Conservation (phyloP, 1,140 invertebrate species). For the Neocloeon triangulifer region DNA sequence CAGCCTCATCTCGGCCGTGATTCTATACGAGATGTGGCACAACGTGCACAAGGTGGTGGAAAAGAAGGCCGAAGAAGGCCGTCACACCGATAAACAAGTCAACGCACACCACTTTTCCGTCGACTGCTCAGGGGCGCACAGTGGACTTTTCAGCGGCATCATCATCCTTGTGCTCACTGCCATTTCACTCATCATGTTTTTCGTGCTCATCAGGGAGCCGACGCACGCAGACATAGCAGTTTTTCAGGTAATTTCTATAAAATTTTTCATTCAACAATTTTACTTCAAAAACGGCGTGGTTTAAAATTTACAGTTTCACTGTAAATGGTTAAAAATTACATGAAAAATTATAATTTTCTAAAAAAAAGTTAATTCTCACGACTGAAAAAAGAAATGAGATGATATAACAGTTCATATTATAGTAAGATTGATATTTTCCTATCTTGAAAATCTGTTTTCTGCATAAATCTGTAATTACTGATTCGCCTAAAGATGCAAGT, state of each 20-base stretch:
- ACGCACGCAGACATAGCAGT: conserved; percentile 22
- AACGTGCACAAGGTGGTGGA: neutral
- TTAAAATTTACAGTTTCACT: conserved; percentile 69
- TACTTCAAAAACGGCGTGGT: no score
- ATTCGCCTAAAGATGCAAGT: no score
- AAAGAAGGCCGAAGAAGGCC: conserved; percentile 14
- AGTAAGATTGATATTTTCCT: no score
- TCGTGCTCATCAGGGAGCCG: conserved; percentile 32
- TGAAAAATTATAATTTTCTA: no score
- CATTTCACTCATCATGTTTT: conserved; percentile 48
- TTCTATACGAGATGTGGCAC: conserved; percentile 35
- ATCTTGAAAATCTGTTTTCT: no score
- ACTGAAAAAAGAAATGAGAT: no score
- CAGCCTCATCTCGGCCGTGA: conserved; percentile 41
- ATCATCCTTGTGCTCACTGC: conserved; percentile 40
- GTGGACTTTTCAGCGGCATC: conserved; percentile 42
- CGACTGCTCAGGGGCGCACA: conserved; percentile 46
- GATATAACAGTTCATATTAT: no score
- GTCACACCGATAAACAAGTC: conserved; percentile 15
- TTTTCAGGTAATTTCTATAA: conserved; percentile 23
- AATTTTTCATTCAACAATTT: no score
- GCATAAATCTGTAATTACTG: no score
- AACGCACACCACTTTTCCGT: conserved; percentile 42
- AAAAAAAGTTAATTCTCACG: no score
- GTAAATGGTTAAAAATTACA: no score